A percentile compares a stretch with the other conserved stretches of the same genome.
Evolutionary conservation across 2,797 vertebrate genomes (phyloP).

Genomic region (Semotilus atromaculatus): DNA sequence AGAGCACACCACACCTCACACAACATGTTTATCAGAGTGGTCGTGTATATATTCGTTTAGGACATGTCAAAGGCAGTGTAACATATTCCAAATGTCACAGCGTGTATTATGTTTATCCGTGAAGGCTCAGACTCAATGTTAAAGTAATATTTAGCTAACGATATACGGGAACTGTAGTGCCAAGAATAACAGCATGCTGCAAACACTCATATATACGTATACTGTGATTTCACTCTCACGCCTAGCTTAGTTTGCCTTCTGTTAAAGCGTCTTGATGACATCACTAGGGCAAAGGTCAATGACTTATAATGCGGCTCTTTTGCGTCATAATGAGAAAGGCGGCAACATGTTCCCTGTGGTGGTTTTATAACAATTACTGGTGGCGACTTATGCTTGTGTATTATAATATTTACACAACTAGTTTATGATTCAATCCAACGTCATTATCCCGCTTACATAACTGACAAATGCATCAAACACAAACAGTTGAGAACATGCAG

Average conservation of each 20-base stretch:
- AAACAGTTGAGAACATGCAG: conserved; percentile 10
- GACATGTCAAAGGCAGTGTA: conserved; percentile 19
- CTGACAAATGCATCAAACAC: conserved; percentile 28
- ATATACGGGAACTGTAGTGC: background rate
- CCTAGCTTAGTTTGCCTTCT: background rate
- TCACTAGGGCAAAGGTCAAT: background rate
- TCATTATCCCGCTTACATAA: conserved; percentile 6
- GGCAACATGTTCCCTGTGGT: background rate
- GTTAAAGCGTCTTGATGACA: conserved; percentile 7
- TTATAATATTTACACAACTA: conserved; percentile 31
- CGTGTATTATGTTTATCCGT: conserved; percentile 11
- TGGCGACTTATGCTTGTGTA: conserved; percentile 18
- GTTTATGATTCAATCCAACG: background rate
- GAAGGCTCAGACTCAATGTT: background rate
- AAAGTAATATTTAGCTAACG: conserved; percentile 29
- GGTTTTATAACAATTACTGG: conserved; percentile 3
- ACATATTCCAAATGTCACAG: conserved; percentile 25
- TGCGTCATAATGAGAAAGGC: background rate
- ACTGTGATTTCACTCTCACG: background rate
- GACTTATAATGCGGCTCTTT: background rate
- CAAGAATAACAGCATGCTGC: conserved; percentile 2
- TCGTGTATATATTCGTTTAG: conserved; percentile 2
- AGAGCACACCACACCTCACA: conserved; percentile 1
- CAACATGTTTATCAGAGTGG: conserved; percentile 12
- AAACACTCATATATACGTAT: background rate